phyloP scores from a whole-genome alignment of 2,797 vertebrate genomes.

The Siniperca scherzeri region DNA sequence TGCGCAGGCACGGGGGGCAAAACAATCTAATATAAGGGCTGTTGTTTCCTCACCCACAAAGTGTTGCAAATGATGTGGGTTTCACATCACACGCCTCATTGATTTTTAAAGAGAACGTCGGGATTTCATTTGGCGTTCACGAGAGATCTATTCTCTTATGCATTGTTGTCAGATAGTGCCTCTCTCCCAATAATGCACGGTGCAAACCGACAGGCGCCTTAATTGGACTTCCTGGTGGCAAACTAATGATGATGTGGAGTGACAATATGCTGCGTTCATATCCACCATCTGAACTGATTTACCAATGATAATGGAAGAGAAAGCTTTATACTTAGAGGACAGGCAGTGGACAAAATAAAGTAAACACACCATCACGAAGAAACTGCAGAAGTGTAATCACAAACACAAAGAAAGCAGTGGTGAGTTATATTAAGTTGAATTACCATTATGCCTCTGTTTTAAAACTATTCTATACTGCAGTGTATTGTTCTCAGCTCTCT shows the following conservation, averaged over 20 bases:
- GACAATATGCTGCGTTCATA: conserved; percentile 33
- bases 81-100: conserved; percentile 50
- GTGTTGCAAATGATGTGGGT: conserved; percentile 43
- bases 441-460: neutral
- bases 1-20: conserved; percentile 24
- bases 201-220: conserved; percentile 24
- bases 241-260: conserved; percentile 29
- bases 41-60: conserved; percentile 44
- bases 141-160: conserved; percentile 35
- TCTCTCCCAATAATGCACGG: neutral
- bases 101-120: conserved; percentile 46
- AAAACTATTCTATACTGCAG: neutral
- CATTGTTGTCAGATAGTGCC: conserved; percentile 22
- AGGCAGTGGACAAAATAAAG: neutral
- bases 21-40: conserved; percentile 25
- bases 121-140: conserved; percentile 50
- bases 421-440: neutral
- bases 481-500: neutral
- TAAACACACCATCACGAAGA: neutral
- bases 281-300: conserved; percentile 29
- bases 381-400: neutral
- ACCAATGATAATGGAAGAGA: neutral
- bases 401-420: neutral
- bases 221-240: conserved; percentile 58
- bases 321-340: neutral